These are phyloP conservation scores for Lasioglossum zephyrum DNA, from an alignment of 2,888 invertebrate genomes.

Conservation along the genomic window DNA sequence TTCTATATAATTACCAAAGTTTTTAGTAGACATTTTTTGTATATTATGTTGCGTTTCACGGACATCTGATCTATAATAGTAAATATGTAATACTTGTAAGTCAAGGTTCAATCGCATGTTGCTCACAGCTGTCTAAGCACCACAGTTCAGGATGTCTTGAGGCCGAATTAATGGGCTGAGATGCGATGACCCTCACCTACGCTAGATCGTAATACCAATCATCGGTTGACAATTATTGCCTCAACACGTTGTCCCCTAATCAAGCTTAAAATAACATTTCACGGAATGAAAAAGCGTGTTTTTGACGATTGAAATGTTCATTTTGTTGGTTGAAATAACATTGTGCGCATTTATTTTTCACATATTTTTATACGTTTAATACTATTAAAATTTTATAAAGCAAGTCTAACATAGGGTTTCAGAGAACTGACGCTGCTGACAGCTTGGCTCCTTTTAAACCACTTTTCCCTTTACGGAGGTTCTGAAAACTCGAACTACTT, in stretches of 20 bases:
- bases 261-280: neutral
- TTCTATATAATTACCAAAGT: neutral
- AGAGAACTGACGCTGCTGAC: neutral
- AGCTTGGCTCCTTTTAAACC: neutral
- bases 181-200: neutral
- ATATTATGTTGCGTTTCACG: neutral
- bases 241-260: neutral
- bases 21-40: neutral
- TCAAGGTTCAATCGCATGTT: neutral
- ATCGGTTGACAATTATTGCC: neutral
- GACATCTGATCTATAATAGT: neutral
- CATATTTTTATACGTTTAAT: neutral
- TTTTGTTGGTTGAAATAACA: neutral
- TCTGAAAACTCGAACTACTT: neutral
- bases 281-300: neutral
- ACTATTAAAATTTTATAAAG: neutral
- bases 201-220: neutral
- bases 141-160: slow-evolving; percentile 4
- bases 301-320: neutral
- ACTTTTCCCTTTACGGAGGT: neutral
- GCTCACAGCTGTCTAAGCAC: neutral
- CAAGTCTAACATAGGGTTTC: neutral
- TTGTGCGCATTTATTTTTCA: neutral
- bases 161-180: neutral
- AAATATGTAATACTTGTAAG: neutral